Conservation (phyloP, 2,888 invertebrate species). For the Amphipoea lucens region DNA sequence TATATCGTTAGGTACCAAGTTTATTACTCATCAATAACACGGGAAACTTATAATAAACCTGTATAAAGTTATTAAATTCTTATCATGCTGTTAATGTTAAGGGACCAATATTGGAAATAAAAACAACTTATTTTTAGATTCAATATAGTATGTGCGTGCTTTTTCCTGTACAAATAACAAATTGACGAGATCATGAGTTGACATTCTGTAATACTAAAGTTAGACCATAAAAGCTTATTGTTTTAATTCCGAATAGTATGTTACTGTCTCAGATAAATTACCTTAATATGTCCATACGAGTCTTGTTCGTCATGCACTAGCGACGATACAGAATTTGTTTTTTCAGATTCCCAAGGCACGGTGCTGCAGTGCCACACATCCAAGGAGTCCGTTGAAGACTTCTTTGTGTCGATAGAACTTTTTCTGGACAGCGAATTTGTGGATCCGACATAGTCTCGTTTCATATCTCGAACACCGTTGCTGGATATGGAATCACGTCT, state of each 20-base stretch:
- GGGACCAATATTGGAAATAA: not conserved
- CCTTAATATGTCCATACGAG: slow-evolving; percentile 83
- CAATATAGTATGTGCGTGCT: not conserved
- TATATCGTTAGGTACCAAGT: not conserved
- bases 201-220: slow-evolving; percentile 6
- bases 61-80: not conserved
- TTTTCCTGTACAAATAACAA: slow-evolving; percentile 31
- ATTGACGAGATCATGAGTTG: slow-evolving; percentile 40
- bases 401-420: slow-evolving; percentile 87
- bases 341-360: slow-evolving; percentile 91
- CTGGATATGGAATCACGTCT: slow-evolving; percentile 84
- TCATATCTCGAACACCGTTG: slow-evolving; percentile 86
- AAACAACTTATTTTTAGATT: slow-evolving; percentile 8
- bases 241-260: slow-evolving; percentile 54
- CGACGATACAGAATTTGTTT: slow-evolving; percentile 91
- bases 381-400: slow-evolving; percentile 93
- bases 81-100: not conserved
- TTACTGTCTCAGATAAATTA: slow-evolving; percentile 75
- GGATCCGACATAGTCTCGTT: slow-evolving; percentile 89
- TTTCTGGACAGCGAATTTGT: slow-evolving; percentile 87
- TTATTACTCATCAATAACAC: not conserved
- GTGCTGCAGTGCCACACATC: slow-evolving; percentile 92
- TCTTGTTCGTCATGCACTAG: slow-evolving; percentile 90
- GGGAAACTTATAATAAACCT: not conserved
- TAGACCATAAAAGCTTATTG: slow-evolving; percentile 49